Percentiles rank a stretch among this genome's conserved stretches.
These are phyloP conservation scores for Zaprionus kolodkinae DNA, from an alignment of 1,140 invertebrate genomes.

Conservation along the genomic window DNA sequence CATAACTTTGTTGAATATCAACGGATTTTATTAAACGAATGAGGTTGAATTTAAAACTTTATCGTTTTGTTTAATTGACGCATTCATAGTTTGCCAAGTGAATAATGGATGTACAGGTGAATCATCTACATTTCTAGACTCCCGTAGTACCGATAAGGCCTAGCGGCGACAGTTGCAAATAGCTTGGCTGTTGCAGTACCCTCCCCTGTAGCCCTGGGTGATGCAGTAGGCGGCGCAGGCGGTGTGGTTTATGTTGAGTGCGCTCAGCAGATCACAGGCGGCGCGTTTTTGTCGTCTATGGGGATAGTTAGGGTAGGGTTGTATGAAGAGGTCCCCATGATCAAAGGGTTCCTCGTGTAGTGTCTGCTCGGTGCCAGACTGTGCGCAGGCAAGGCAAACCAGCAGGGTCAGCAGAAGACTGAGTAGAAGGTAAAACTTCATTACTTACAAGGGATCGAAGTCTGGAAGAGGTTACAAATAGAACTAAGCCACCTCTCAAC, in stretches of 20 bases:
- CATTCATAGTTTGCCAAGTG: background rate
- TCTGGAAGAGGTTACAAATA: background rate
- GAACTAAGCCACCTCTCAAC: background rate
- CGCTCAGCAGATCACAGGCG: constrained; percentile 71
- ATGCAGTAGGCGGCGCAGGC: constrained; percentile 72
- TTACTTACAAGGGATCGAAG: background rate
- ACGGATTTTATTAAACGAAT: background rate
- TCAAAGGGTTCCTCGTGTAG: background rate
- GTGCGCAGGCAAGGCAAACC: background rate
- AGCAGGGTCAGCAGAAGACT: background rate
- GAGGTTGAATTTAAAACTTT: background rate
- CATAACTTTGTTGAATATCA: too few relatives aligned
- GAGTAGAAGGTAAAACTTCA: background rate
- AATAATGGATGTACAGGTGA: background rate
- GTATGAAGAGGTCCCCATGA: background rate
- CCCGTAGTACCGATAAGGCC: background rate
- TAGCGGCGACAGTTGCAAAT: constrained; percentile 66
- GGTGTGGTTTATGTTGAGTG: constrained; percentile 58
- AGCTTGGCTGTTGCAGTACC: constrained; percentile 63
- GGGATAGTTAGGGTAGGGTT: background rate
- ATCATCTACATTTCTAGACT: background rate
- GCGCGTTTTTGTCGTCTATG: constrained; percentile 66
- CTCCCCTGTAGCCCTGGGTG: constrained; percentile 50
- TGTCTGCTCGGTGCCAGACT: background rate
- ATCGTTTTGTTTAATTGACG: background rate